Percentiles rank a stretch among this genome's conserved stretches.
These are phyloP conservation scores for Mythimna loreyi DNA, from an alignment of 2,888 invertebrate genomes.

Conservation along the genomic window DNA sequence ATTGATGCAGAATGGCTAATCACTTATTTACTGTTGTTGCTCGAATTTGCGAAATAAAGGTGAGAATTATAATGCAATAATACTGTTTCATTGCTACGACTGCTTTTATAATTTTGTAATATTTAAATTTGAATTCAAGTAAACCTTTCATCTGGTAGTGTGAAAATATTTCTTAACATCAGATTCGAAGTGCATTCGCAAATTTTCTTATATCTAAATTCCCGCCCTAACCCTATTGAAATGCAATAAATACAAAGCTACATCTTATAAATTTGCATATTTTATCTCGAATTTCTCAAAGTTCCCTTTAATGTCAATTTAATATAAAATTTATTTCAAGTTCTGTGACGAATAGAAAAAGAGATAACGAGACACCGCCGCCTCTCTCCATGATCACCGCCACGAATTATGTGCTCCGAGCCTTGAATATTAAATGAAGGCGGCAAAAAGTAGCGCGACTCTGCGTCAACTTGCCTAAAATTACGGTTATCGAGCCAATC, in stretches of 20 bases:
- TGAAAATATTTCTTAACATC: background rate
- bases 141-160: background rate
- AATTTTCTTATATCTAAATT: constrained; percentile 51
- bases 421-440: constrained; percentile 83
- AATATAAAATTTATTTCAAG: constrained; percentile 76
- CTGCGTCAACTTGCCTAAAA: constrained; percentile 79
- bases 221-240: constrained; percentile 59
- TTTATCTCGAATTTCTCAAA: constrained; percentile 69
- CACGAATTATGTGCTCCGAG: constrained; percentile 84
- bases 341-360: constrained; percentile 82
- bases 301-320: constrained; percentile 77
- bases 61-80: too few relatives aligned
- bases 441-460: constrained; percentile 76
- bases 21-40: background rate
- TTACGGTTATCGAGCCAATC: constrained; percentile 83
- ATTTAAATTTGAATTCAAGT: background rate
- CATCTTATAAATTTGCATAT: constrained; percentile 68
- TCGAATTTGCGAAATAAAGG: background rate
- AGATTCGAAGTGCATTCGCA: constrained; percentile 7
- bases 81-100: background rate
- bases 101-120: background rate
- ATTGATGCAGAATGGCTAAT: constrained; percentile 9
- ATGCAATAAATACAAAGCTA: constrained; percentile 67
- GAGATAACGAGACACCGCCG: constrained; percentile 81
- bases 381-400: constrained; percentile 82